Evolutionary conservation across 2,888 invertebrate genomes (phyloP).

Genomic region (Rhyacophila evoluta): DNA sequence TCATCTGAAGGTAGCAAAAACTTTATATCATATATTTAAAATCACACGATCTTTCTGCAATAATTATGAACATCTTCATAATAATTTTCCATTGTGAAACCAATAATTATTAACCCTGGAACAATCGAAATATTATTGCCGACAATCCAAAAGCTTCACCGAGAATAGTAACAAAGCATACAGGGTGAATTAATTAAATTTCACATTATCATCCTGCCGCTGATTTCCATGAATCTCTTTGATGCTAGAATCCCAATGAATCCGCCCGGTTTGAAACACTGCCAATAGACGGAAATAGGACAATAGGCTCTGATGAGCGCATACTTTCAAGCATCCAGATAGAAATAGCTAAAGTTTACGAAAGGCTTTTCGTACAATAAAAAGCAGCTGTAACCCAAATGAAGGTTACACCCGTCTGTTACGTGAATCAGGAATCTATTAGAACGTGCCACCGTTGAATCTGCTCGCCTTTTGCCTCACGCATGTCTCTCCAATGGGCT

Average conservation of each 20-base stretch:
- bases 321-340: conserved; percentile 53
- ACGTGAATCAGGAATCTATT: conserved; percentile 77
- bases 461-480: conserved; percentile 89
- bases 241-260: neutral
- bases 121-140: neutral
- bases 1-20: conserved; percentile 22
- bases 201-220: neutral
- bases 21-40: neutral
- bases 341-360: conserved; percentile 52
- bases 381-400: conserved; percentile 50
- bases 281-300: conserved; percentile 38
- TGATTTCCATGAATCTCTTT: neutral
- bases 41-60: neutral
- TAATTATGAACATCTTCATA: neutral
- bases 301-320: conserved; percentile 33
- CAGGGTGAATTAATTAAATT: conserved; percentile 10
- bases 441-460: conserved; percentile 95
- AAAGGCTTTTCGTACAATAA: conserved; percentile 47
- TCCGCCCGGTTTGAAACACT: neutral
- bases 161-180: conserved; percentile 13
- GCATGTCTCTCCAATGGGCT: conserved; percentile 94
- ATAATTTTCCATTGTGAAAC: neutral
- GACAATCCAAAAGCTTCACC: conserved; percentile 1
- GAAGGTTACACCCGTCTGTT: conserved; percentile 56
- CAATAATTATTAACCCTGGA: neutral